Conservation (phyloP, 2,113 vertebrate genomes). For the Salvator merianae region DNA sequence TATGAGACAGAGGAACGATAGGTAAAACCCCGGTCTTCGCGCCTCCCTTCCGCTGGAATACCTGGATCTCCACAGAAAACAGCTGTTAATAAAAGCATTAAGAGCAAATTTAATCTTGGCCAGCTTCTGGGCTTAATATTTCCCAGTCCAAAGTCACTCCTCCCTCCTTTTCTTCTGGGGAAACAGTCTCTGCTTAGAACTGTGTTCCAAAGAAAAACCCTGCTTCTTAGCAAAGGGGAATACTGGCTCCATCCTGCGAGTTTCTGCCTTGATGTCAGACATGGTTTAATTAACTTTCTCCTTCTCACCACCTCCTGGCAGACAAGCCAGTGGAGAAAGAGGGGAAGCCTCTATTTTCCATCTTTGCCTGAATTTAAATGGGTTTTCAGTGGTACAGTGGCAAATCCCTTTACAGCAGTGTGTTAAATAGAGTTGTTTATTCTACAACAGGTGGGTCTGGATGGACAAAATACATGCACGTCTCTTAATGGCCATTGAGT, state of each 20-base stretch:
- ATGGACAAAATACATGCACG: neutral
- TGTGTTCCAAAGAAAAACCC: rapidly evolving
- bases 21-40: slow-evolving; percentile 94
- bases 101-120: neutral
- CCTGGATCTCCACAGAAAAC: slow-evolving; percentile 98
- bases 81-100: slow-evolving; percentile 71
- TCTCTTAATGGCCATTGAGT: slow-evolving; percentile 32
- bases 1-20: slow-evolving; percentile 94
- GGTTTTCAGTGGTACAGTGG: slow-evolving; percentile 33
- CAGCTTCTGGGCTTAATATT: neutral
- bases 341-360: neutral
- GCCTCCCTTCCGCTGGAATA: slow-evolving; percentile 83
- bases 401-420: neutral
- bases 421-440: neutral
- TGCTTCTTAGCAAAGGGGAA: neutral
- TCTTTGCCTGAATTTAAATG: slow-evolving; percentile 12
- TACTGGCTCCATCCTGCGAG: neutral
- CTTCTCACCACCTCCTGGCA: slow-evolving; percentile 26
- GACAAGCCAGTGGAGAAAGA: neutral
- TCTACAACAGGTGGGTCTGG: slow-evolving; percentile 34
- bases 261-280: slow-evolving; percentile 9
- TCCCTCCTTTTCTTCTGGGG: too few species aligned
- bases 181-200: neutral
- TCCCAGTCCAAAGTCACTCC: neutral
- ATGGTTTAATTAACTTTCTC: slow-evolving; percentile 51